Base-by-base conservation (phyloP, 2,113 vertebrate genomes). In the Dasyornis broadbenti region DNA sequence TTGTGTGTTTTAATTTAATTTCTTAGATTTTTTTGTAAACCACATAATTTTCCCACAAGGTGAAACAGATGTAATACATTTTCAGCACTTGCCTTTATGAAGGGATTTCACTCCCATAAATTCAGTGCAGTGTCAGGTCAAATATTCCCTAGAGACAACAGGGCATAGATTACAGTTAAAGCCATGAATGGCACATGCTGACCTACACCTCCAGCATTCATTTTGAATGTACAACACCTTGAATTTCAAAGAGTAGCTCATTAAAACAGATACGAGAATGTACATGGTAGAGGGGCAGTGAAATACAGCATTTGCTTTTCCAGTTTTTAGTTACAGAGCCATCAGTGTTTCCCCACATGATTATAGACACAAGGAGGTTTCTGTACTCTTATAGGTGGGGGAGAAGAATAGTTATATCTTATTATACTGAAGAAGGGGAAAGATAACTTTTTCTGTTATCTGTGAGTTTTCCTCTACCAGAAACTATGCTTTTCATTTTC, bases 161-260 rank as follows among this genome's bases (percentile, higher is more conserved):
- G 52, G 85, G 53, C 86, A 92, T 40, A 47, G 61, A 95, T 72
- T 81, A 83, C 81, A 85, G 82, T 33, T 73, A 93, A 90, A 94
- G 42, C 31, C 85, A 68, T 47, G 35, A 82, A 73, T 15, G 15
- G 82, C 49, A 85, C 75, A 82, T 1, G 4, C 44, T 19, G 2
- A 94, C 91, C 83, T 86, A 53, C 39, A 77, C 14, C 22, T 82
- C 21, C 53, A 90, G 56, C 54, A 71, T 56, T 93, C 57, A n/a
- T 69, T 95, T 91, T 91, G 86, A 93, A 90, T 31, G 68, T 59
- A 59, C 40, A 94, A 90, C 89, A 94, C 66, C 61, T 89, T 88
- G 82, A 92, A 96, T 90, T 95, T 97, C 92, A 97, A 96, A 96
- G 77, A 70, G 60, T 6, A 87, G 26, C 61, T 94, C 79, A 69